Conservation (phyloP, 2,113 vertebrate genomes). For the Psammodynastes pulverulentus region DNA sequence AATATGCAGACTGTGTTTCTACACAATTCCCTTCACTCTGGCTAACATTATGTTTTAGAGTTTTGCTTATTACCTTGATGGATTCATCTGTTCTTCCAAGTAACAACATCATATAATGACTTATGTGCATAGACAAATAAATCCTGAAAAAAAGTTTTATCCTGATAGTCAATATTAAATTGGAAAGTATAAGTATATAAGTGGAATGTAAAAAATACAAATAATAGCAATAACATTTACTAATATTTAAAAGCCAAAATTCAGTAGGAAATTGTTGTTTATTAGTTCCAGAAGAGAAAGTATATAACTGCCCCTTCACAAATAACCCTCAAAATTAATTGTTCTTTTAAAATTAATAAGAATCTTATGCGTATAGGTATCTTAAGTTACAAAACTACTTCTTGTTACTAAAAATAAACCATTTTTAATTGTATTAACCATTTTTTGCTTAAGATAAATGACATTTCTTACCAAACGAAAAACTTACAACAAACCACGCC, state of each 20-base stretch:
- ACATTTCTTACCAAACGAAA: background rate
- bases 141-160: too few relatives aligned
- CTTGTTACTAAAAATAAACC: background rate
- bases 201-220: background rate
- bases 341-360: background rate
- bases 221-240: background rate
- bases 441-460: background rate
- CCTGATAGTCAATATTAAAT: background rate
- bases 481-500: background rate
- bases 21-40: background rate
- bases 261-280: background rate
- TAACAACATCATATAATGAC: background rate
- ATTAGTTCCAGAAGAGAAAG: background rate
- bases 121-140: background rate
- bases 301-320: too few relatives aligned
- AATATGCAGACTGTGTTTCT: too few relatives aligned
- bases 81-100: too few relatives aligned
- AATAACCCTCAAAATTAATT: too few relatives aligned
- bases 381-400: too few relatives aligned
- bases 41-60: too few relatives aligned
- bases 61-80: too few relatives aligned
- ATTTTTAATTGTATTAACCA: too few relatives aligned
- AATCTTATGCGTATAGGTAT: too few relatives aligned
- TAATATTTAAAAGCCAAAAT: background rate
- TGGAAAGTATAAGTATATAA: too few relatives aligned